Conservation (phyloP, 1,140 invertebrate species). For the Brachionus calyciflorus region DNA sequence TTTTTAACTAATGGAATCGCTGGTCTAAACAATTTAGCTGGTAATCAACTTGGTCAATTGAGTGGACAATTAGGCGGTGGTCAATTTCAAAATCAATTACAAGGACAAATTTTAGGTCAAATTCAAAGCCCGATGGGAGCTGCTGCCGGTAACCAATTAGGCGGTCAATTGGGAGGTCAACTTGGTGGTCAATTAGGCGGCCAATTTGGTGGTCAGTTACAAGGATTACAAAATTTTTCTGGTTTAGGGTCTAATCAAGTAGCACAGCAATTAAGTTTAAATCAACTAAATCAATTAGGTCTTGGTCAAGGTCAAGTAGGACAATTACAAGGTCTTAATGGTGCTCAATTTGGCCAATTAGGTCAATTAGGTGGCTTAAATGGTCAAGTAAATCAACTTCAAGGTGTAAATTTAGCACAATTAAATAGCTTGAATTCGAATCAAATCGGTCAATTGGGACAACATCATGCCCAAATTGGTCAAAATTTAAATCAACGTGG, state of each 20-base stretch:
- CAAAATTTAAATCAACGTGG: slow-evolving; percentile 16
- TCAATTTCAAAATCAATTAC: slow-evolving; percentile 7
- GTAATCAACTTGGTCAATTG: slow-evolving; percentile 11
- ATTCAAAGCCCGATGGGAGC: not conserved
- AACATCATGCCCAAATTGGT: not conserved
- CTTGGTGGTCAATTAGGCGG: not conserved
- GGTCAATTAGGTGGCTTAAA: not conserved
- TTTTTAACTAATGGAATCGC: not conserved
- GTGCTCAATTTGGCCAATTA: not conserved
- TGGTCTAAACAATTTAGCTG: not conserved
- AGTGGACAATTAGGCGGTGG: not conserved
- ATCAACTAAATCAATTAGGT: slow-evolving; percentile 2
- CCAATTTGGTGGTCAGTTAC: not conserved
- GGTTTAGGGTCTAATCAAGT: not conserved
- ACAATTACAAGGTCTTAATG: slow-evolving; percentile 4
- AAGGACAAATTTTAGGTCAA: not conserved
- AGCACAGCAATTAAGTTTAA: not conserved
- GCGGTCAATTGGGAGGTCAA: not conserved
- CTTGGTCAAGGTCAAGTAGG: not conserved
- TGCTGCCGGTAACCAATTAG: too few relatives aligned
- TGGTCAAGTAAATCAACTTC: not conserved
- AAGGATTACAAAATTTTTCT: not conserved
- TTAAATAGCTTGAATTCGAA: not conserved
- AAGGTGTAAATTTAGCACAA: slow-evolving; percentile 7
- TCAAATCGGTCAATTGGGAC: not conserved